Evolutionary conservation across 2,797 vertebrate genomes (phyloP).

Genomic region (Furcifer pardalis): DNA sequence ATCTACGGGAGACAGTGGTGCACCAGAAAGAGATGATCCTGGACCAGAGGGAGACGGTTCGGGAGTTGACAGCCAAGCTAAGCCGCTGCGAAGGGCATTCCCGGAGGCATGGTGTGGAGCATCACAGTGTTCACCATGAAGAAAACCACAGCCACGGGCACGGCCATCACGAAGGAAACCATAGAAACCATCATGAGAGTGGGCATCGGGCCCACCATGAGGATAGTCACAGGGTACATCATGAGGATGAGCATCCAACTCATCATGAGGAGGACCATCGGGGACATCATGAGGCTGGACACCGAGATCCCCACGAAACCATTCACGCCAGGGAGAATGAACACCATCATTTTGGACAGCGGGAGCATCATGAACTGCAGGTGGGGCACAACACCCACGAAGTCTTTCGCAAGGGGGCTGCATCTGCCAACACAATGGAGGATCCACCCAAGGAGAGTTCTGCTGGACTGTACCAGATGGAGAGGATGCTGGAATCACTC

Average conservation of each 20-base stretch:
- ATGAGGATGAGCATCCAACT: constrained; percentile 36
- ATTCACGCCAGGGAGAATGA: constrained; percentile 70
- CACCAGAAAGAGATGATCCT: constrained; percentile 85
- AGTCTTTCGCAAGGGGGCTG: constrained; percentile 40
- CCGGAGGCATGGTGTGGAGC: constrained; percentile 41
- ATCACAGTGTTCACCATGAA: constrained; percentile 59
- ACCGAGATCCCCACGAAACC: constrained; percentile 46
- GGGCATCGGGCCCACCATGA: constrained; percentile 30
- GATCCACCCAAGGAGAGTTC: constrained; percentile 65
- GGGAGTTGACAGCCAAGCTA: constrained; percentile 84
- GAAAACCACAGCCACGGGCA: constrained; percentile 47
- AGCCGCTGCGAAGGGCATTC: constrained; percentile 81
- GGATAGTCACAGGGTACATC: constrained; percentile 21
- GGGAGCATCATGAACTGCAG: constrained; percentile 31
- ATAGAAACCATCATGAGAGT: neutral
- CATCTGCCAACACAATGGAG: constrained; percentile 56
- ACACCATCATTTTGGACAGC: constrained; percentile 72
- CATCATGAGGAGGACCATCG: neutral
- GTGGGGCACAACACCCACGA: constrained; percentile 20
- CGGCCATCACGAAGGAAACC: neutral
- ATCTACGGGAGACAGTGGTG: constrained; percentile 84
- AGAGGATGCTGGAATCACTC: constrained; percentile 81
- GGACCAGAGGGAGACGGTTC: constrained; percentile 84
- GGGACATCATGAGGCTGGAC: constrained; percentile 4
- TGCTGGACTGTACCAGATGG: constrained; percentile 77